These are phyloP conservation scores for Nematolebias whitei DNA, from an alignment of 2,113 vertebrate genomes.

Conservation along the genomic window DNA sequence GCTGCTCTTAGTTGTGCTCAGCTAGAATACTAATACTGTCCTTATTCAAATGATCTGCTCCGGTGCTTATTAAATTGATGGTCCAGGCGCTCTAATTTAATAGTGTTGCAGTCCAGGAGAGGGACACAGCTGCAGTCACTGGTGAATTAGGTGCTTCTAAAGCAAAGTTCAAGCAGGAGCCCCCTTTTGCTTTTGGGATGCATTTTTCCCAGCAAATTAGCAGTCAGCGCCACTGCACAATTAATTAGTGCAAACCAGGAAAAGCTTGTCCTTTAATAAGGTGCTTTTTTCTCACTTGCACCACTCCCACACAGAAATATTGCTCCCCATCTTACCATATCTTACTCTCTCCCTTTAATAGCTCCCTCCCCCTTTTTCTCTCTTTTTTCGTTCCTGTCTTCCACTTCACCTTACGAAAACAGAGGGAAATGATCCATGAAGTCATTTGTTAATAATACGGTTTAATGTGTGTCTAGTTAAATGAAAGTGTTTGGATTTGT, in stretches of 20 bases:
- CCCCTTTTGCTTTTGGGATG: constrained; percentile 84
- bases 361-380: constrained; percentile 74
- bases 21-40: constrained; percentile 97
- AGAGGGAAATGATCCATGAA: constrained; percentile 94
- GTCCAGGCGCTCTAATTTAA: constrained; percentile 97
- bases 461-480: constrained; percentile 93
- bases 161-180: constrained; percentile 92
- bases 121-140: constrained; percentile 85
- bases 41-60: constrained; percentile 99
- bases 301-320: constrained; percentile 61
- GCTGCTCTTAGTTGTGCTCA: constrained; percentile 96
- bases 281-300: constrained; percentile 67
- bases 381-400: constrained; percentile 64
- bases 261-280: constrained; percentile 98
- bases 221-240: constrained; percentile 88
- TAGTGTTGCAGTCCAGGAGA: constrained; percentile 87
- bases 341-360: constrained; percentile 38
- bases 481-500: constrained; percentile 85
- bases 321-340: constrained; percentile 53
- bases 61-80: constrained; percentile 98
- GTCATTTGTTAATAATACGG: constrained; percentile 89
- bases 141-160: constrained; percentile 88
- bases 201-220: constrained; percentile 92
- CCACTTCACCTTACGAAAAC: constrained; percentile 90
- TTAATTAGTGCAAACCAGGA: constrained; percentile 94